Evolutionary conservation across 2,797 vertebrate species (phyloP).

Genomic region (Coluber constrictor): DNA sequence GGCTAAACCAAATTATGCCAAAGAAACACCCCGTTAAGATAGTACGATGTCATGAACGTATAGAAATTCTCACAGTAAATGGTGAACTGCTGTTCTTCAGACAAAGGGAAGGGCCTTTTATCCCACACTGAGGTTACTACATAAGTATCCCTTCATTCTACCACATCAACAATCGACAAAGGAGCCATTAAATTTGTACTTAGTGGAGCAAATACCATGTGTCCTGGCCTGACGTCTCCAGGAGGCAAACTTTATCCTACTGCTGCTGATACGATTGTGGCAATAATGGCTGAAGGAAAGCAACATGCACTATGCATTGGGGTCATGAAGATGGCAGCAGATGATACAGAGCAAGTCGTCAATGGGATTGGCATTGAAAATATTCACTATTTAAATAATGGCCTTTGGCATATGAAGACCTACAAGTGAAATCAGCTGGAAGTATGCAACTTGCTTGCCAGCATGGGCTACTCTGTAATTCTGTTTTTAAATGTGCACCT

Average conservation of each 20-base stretch:
- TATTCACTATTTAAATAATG: constrained; percentile 97
- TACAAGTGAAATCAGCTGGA: constrained; percentile 82
- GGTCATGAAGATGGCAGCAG: constrained; percentile 97
- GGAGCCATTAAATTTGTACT: constrained; percentile 97
- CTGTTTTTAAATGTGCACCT: constrained; percentile 72
- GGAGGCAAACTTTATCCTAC: constrained; percentile 94
- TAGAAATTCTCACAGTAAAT: constrained; percentile 97
- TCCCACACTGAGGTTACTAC: constrained; percentile 91
- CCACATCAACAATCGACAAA: constrained; percentile 98
- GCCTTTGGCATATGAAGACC: constrained; percentile 99
- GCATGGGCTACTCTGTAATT: constrained; percentile 70
- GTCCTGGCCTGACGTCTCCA: constrained; percentile 92
- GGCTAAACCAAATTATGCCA: constrained; percentile 98
- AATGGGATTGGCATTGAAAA: constrained; percentile 98
- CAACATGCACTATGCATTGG: constrained; percentile 93
- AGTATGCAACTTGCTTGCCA: constrained; percentile 61
- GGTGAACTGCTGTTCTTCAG: constrained; percentile 98
- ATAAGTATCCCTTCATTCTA: constrained; percentile 98
- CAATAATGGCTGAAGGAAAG: constrained; percentile 98
- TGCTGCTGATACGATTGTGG: constrained; percentile 85
- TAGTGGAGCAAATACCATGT: constrained; percentile 98
- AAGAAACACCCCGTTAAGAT: constrained; percentile 99
- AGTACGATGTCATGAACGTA: constrained; percentile 96
- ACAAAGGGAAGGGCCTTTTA: constrained; percentile 96
- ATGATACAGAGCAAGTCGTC: constrained; percentile 96